phyloP scores from a whole-genome alignment of 2,888 invertebrate genomes.

The Quadroppia sp. region DNA sequence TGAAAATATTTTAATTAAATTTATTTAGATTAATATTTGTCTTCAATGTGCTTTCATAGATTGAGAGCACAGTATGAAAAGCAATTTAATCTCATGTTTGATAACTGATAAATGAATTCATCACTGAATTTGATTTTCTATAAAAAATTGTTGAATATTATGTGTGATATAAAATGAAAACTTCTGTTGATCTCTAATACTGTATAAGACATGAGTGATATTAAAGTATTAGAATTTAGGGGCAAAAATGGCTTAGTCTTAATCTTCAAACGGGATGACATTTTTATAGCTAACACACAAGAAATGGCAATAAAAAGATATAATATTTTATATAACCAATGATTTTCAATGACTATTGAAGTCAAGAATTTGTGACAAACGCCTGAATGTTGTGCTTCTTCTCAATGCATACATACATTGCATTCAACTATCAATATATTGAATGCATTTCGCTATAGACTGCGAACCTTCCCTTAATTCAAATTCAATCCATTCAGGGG shows the following conservation, averaged over 20 bases:
- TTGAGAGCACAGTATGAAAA: not conserved
- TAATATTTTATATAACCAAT: not conserved
- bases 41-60: too few relatives aligned
- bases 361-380: not conserved
- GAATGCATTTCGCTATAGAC: too few relatives aligned
- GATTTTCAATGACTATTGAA: not conserved
- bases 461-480: conserved; percentile 12
- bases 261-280: not conserved
- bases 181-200: not conserved
- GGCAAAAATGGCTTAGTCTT: not conserved
- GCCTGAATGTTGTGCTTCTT: not conserved
- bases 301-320: not conserved
- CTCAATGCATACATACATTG: not conserved
- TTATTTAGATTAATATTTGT: too few relatives aligned
- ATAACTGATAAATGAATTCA: conserved; percentile 1
- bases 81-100: too few relatives aligned
- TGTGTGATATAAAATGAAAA: too few relatives aligned
- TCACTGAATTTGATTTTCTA: not conserved
- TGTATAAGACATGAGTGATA: not conserved
- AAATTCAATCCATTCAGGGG: not conserved
- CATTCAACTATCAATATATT: not conserved
- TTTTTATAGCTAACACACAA: not conserved
- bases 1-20: too few relatives aligned
- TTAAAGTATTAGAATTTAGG: not conserved
- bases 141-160: not conserved